Percentiles rank a stretch among this genome's conserved stretches.
Evolutionary conservation across 2,113 vertebrate genomes (phyloP).

Genomic region (Isurus oxyrinchus): DNA sequence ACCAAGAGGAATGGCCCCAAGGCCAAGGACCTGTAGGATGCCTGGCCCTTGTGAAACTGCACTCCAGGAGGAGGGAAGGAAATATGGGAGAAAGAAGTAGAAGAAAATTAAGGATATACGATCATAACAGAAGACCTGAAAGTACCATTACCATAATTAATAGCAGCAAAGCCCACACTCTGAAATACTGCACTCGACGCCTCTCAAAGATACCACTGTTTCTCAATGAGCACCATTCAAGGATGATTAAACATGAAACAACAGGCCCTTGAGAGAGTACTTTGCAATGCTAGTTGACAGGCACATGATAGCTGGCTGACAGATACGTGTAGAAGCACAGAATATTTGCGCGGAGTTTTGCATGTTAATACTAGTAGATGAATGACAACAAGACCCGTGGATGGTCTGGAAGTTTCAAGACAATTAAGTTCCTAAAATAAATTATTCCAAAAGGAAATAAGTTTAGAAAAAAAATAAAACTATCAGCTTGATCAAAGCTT

Average conservation of each 20-base stretch:
- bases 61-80: not conserved
- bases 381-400: not conserved
- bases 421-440: not conserved
- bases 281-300: not conserved
- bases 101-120: not conserved
- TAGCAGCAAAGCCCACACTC: not conserved
- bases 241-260: constrained; percentile 6
- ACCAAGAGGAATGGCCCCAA: not conserved
- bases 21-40: not conserved
- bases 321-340: not conserved
- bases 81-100: not conserved
- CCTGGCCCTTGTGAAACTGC: not conserved
- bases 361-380: not conserved
- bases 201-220: not conserved
- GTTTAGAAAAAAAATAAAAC: not conserved
- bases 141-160: not conserved
- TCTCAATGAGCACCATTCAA: not conserved
- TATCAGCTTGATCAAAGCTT: not conserved
- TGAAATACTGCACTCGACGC: not conserved
- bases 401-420: not conserved
- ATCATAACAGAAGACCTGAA: not conserved
- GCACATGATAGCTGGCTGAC: not conserved
- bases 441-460: not conserved
- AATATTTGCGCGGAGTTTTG: not conserved
- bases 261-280: not conserved